Evolutionary conservation across 2,113 vertebrate genomes (phyloP), one percentile per base, ranked within the genome.

Genomic region (Octodon degus): DNA sequence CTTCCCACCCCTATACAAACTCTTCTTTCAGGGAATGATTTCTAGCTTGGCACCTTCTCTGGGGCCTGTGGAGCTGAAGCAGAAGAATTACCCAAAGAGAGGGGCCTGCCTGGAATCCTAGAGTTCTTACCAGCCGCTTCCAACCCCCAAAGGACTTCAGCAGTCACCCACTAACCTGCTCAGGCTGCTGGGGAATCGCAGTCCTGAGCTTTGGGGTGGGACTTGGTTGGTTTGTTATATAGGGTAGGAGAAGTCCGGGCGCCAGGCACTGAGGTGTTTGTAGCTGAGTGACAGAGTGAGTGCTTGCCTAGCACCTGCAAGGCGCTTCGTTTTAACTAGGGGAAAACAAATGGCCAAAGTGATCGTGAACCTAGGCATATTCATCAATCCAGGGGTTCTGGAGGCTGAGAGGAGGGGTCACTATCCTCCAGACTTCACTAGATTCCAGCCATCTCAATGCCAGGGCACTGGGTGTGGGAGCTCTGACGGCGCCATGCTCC

Each of bases 121-220:
- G 34, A 76, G 12, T 58, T 62, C 37, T 72, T 68, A n/a, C 80
- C 34, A 55, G 16, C 10, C 5, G 2, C 7, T 50, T 24, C 24
- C 9, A 14, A 25, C 47, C 22, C 20, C 50, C 37, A 58, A 37
- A 93, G 76, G 47, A 5, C 20, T 32, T 72, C 50, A 55, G 53
- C 43, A 60, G 32, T 62, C 34, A 5, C 47, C 37, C 27, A 37
- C 34, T 72, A 47, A 84, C 76, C 25, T 70, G 24, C 43, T 40
- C 32, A 74, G 47, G 63, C 47, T 89, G 85, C 50, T 89, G n/a
- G 67, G n/a, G 89, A 93, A 93, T 63, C 58, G 24, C 74, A 95
- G 24, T 10, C 17, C 19, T 84, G 63, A 91, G n/a, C 65, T 68
- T 82, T 86, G 67, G 20, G 65, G 6, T 37, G 43, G 43, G 43